These are phyloP conservation scores for Sarcophilus harrisii DNA, from an alignment of 2,797 vertebrate genomes.

Conservation along the genomic window DNA sequence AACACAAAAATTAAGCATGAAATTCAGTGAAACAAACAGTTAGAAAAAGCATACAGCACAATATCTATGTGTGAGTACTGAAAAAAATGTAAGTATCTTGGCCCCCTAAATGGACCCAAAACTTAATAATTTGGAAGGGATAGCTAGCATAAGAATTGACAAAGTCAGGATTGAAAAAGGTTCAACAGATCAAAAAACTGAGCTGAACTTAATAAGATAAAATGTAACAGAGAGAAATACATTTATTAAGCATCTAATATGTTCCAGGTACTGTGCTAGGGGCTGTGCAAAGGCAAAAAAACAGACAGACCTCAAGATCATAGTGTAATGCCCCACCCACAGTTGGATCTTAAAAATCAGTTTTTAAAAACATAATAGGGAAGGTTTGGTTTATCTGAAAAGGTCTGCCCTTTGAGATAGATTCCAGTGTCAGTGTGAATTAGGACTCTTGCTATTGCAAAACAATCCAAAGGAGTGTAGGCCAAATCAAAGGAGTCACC, in stretches of 20 bases:
- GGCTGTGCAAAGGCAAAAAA: not conserved
- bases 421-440: not conserved
- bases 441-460: not conserved
- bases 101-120: not conserved
- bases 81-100: not conserved
- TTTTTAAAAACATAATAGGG: not conserved
- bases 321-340: not conserved
- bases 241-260: not conserved
- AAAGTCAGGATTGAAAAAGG: not conserved
- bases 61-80: not conserved
- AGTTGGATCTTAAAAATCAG: not conserved
- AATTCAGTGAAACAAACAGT: not conserved
- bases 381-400: not conserved
- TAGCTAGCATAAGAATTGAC: not conserved
- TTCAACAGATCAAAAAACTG: not conserved
- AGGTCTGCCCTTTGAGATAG: not conserved
- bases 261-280: not conserved
- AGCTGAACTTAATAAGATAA: not conserved
- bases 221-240: not conserved
- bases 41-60: not conserved
- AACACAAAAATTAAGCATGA: not conserved
- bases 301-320: not conserved
- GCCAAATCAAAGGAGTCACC: not conserved
- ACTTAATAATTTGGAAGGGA: not conserved
- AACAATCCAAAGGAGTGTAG: not conserved